Base-by-base conservation (phyloP, 2,888 invertebrate genomes). In the Petrolisthes manimaculis region DNA sequence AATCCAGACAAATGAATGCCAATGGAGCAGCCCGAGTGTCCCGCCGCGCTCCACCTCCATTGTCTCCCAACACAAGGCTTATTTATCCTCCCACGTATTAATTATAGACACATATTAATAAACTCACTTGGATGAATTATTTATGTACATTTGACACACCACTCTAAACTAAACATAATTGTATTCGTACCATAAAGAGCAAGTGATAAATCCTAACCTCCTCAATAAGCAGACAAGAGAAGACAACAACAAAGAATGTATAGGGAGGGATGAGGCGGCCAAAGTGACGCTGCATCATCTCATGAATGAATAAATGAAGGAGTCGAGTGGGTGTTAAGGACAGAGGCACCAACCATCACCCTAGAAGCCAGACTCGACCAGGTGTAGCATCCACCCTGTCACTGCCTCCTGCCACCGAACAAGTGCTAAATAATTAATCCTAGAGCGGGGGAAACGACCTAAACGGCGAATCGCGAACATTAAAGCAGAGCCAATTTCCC, bases 1-100 rank as follows among this genome's bases (percentile, higher is more conserved):
- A 88, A 88, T 84, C 88, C 88, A 88, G 88, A 88, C 84, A 88
- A 88, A 88, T 88, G 88, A 82, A 88, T 88, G 88, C 88, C 84
- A 88, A 82, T 88, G 84, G 71, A 69, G 14, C 37, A 61, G 83
- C 56, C 80, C 4, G 51, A 79, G 84, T 71, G 54, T 24, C 84
- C 87, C 87, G 84, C 80, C 74, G 87, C 55, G 83, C 74, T 53
- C 80, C 53, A 71, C 56, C 56, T 51, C 87, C 80, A 87, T 87
- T 84, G 87, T 87, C 55, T 80, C 87, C 74, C 71, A n/a, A 6
- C 71, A n/a, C 61, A 61, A 77, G 6, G 2, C n/a, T 12, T 71
- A 71, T 71, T 2, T 71, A 71, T 71, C 1, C 18, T 18, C 61
- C 78, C n/a, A n/a, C 55, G 83, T 78, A 78, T 78, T 87, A 87